Conservation (phyloP, 2,113 vertebrate species). For the Octodon degus region DNA sequence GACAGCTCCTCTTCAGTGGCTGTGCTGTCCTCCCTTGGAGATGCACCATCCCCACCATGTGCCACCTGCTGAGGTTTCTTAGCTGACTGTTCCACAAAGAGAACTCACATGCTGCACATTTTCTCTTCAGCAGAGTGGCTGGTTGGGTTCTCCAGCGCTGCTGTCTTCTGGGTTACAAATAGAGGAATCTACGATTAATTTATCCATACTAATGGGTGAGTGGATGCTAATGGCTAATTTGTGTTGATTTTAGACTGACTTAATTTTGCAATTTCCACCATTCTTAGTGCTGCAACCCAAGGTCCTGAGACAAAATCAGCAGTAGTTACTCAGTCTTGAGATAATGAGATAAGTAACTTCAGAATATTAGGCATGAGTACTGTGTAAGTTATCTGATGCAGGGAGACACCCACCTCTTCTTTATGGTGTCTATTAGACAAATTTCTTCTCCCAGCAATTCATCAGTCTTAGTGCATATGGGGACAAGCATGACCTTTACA, state of each 20-base stretch:
- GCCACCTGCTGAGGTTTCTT: background rate
- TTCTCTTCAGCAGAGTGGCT: background rate
- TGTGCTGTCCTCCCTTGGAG: background rate
- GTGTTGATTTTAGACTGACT: background rate
- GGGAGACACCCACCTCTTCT: background rate
- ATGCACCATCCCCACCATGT: background rate
- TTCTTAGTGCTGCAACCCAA: background rate
- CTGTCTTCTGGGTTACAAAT: background rate
- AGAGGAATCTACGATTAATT: background rate
- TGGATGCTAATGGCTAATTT: background rate
- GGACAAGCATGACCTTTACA: background rate
- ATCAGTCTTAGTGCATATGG: background rate
- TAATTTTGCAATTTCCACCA: background rate
- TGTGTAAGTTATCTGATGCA: background rate
- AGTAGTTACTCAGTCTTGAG: background rate
- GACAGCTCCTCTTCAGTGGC: background rate
- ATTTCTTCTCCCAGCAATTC: background rate
- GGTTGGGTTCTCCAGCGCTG: background rate
- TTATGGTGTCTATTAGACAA: background rate
- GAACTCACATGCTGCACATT: background rate
- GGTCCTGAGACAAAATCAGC: background rate
- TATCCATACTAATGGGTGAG: background rate
- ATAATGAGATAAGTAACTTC: slow-evolving; percentile 38
- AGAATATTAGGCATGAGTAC: background rate
- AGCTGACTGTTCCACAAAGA: background rate